Conservation (phyloP, 1,140 invertebrate genomes). For the Eumaeus atala region DNA sequence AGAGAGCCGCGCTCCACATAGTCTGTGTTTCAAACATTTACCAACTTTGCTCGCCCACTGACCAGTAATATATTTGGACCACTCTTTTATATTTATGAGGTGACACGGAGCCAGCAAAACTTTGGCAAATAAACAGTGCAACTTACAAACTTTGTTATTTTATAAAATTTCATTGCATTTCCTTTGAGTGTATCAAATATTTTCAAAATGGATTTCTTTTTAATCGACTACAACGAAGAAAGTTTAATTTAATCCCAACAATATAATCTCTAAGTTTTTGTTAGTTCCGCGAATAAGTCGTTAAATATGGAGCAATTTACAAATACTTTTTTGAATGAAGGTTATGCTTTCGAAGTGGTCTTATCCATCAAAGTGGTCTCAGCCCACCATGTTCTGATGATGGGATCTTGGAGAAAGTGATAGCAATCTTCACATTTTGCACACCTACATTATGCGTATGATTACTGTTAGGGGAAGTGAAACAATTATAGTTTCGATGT, state of each 20-base stretch:
- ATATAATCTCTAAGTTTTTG: not conserved
- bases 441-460: no score
- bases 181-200: not conserved
- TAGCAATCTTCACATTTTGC: no score
- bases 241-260: not conserved
- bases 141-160: not conserved
- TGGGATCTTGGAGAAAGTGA: no score
- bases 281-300: no score
- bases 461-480: no score
- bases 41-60: no score
- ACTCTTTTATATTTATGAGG: slow-evolving; percentile 4
- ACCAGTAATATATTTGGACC: slow-evolving; percentile 8
- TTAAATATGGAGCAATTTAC: no score
- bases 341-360: no score
- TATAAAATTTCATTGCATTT: not conserved
- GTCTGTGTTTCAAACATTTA: slow-evolving; percentile 17
- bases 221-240: not conserved
- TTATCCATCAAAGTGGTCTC: no score
- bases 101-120: not conserved
- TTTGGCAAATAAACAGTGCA: not conserved
- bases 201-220: not conserved
- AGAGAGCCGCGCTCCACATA: slow-evolving; percentile 6
- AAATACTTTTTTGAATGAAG: no score
- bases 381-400: no score
- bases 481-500: no score